Conservation (phyloP, 2,113 vertebrate species). For the Phyllostomus hastatus region DNA sequence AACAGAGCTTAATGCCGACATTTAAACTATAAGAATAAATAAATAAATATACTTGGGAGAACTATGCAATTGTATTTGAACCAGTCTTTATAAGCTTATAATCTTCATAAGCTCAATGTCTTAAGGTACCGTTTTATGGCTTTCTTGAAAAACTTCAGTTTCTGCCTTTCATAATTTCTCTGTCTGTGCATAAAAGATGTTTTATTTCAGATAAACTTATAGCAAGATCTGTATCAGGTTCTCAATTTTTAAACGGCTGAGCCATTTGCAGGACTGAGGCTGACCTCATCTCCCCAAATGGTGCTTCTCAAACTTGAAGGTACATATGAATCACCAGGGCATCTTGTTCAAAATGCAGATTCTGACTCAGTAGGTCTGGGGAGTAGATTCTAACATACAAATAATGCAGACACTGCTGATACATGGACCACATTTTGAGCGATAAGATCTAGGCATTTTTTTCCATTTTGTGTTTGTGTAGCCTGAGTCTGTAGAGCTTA, state of each 20-base stretch:
- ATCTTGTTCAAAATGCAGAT: background rate
- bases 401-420: background rate
- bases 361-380: background rate
- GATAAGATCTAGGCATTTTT: background rate
- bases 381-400: background rate
- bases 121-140: background rate
- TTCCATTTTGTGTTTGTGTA: background rate
- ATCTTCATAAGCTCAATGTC: background rate
- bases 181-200: background rate
- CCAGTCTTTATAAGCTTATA: background rate
- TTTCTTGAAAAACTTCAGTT: background rate
- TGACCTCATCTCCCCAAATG: background rate
- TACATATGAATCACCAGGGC: background rate
- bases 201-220: slow-evolving; percentile 2
- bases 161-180: background rate
- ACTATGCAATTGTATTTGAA: background rate
- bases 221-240: background rate
- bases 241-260: background rate
- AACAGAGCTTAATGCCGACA: background rate
- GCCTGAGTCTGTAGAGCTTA: background rate
- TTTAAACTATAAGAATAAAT: background rate
- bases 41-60: background rate
- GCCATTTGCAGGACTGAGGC: background rate
- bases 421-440: background rate
- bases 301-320: background rate